These are phyloP conservation scores for Strigops habroptila DNA, from an alignment of 2,113 vertebrate species.

Conservation along the genomic window DNA sequence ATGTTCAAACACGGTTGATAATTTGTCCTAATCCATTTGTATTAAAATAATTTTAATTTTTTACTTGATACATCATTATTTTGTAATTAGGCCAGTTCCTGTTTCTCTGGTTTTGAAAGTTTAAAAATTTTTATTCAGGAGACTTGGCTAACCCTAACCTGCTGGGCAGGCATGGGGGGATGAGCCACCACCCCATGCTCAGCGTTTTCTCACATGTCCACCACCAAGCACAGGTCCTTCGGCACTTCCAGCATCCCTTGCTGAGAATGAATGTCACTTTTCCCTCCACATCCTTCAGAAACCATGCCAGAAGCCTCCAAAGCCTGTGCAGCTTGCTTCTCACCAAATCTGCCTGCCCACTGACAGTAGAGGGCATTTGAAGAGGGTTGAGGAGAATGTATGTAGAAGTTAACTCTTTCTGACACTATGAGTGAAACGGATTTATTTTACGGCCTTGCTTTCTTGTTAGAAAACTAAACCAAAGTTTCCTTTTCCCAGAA, in stretches of 20 bases:
- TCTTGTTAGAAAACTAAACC: background rate
- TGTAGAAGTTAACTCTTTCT: background rate
- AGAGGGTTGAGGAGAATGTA: background rate
- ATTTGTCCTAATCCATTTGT: background rate
- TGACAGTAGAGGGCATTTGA: background rate
- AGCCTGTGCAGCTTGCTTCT: background rate
- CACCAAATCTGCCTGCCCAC: background rate
- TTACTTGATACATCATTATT: background rate
- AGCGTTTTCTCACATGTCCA: accelerated
- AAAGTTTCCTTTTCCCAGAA: background rate
- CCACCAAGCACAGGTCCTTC: background rate
- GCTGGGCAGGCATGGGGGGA: accelerated
- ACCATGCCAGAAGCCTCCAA: background rate
- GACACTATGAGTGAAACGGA: background rate
- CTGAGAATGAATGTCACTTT: background rate
- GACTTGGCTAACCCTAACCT: no score
- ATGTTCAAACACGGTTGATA: background rate
- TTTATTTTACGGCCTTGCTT: background rate
- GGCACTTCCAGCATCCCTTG: background rate
- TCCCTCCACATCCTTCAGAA: background rate
- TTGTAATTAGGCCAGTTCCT: background rate
- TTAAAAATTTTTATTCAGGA: background rate
- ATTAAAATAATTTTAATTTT: conserved; percentile 29
- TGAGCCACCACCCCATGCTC: accelerated
- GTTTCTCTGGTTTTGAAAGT: background rate